Evolutionary conservation across 2,888 invertebrate species (phyloP).

Genomic region (Itoplectis maculator): DNA sequence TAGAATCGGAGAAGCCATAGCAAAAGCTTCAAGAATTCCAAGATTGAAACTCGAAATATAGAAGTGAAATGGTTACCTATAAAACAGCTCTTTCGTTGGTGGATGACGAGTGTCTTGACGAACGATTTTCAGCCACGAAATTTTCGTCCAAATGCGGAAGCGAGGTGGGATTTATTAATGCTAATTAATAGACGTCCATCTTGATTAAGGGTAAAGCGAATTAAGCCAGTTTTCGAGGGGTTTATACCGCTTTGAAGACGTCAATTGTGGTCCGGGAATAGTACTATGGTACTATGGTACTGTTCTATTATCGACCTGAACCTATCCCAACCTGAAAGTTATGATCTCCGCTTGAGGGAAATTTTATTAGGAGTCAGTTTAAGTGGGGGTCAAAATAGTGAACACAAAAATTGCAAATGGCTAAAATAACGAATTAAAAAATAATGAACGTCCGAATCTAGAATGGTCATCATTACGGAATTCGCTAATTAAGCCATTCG

Average conservation of each 20-base stretch:
- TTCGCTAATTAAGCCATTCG: no score
- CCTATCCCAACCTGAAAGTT: slow-evolving; percentile 3
- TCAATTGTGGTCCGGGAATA: slow-evolving; percentile 14
- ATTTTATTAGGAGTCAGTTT: slow-evolving; percentile 83
- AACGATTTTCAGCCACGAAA: neutral
- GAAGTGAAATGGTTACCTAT: slow-evolving; percentile 68
- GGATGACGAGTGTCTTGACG: slow-evolving; percentile 59
- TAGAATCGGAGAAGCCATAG: slow-evolving; percentile 59
- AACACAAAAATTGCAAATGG: no score
- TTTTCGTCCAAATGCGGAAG: slow-evolving; percentile 24
- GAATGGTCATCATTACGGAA: no score
- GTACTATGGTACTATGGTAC: neutral
- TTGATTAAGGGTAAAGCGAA: slow-evolving; percentile 26
- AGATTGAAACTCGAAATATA: slow-evolving; percentile 79
- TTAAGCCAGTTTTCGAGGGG: slow-evolving; percentile 2
- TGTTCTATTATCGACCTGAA: neutral
- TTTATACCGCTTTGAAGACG: neutral
- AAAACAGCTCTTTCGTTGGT: slow-evolving; percentile 67
- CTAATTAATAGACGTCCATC: slow-evolving; percentile 46
- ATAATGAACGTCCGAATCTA: no score
- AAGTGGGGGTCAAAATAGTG: no score
- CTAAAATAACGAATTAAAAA: no score
- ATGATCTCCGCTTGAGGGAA: slow-evolving; percentile 71
- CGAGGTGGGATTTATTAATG: slow-evolving; percentile 32
- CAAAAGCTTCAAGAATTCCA: slow-evolving; percentile 71